Base-by-base conservation (phyloP, 1,140 invertebrate species). In the Aricia agestis region DNA sequence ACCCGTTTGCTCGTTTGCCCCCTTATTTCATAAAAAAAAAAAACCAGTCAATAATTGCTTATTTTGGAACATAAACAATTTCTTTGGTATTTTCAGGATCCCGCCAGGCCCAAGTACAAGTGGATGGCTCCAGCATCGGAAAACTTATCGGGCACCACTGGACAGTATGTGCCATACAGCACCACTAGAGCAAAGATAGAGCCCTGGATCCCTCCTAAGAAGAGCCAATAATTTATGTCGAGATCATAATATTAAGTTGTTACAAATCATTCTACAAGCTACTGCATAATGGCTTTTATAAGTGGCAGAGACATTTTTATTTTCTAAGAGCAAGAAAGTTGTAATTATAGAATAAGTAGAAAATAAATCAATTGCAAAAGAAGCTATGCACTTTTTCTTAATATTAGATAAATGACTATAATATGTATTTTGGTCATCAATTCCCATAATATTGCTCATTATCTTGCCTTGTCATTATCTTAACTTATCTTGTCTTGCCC, bases 61-160 rank as follows among this genome's bases (percentile, higher is more conserved):
- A 25, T 42, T 42, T 42, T 13, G 0, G 10, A 52, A 13, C 5
- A 52, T 52, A 52, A 52, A 52, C 7, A 52, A 52, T 59, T 32
- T 72, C 66, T 52, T 72, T 6, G 15, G 59, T 36, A 67, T 52
- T 36, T 67, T 57, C 86, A 95, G 85, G 96, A 97, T 84, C 95
- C 95, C 0, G 87, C 86, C 69, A 92, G 96, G 66, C 95, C 95
- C 2, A 95, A 96, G 73, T 94, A 98, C 84, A 94, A 95, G 79
- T 99, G 98, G 98, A 95, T 98, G 93, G 77, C 91, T 4, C 95
- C 97, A 70, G 96, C 98, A 85, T 95, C 93, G 32, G 95, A 96
- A 82, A 99, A 99, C 89, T 70, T 95, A 25, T 95, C 96, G 15
- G 98, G 97, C 36, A 98, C 97, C 0, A 89, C 93, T 6, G 92